Base-by-base conservation (phyloP, 2,888 invertebrate genomes). In the Pherbina coryleti region DNA sequence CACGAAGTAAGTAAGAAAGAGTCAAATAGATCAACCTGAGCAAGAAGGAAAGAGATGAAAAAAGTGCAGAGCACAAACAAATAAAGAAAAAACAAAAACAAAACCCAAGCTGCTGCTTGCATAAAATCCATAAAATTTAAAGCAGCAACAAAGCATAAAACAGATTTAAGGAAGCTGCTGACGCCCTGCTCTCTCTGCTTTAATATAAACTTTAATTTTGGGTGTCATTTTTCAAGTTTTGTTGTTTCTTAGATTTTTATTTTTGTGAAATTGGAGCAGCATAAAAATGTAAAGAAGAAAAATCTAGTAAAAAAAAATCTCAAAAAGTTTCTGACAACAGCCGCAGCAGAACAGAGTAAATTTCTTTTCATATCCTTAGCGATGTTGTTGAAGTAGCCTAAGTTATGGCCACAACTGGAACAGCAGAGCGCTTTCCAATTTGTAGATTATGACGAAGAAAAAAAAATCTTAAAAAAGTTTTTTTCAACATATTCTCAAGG, bases 291-390 rank as follows among this genome's bases (percentile, higher is more conserved):
- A 28, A 49, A 44, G 22, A 17, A 37, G 25, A 51, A 25, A 51
- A 14, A 25, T n/a, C n/a, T n/a, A n/a, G n/a, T 17, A 51, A 22
- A 22, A 71, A 49, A 17, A 71, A 55, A 31, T 51, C 14, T 14
- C 17, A 14, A 51, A 62, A 44, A 64, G 49, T 62, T 66, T 53
- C 34, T 49, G 64, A n/a, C 37, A 67, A 19, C 44, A 34, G 28
- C 75, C 34, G 34, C 66, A 66, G 55, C 44, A 44, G 11, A 44
- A 44, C 11, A 11, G 14, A 75, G 53, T 77, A 78, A 82, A 84
- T 84, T 84, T 85, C 82, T 84, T 80, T 81, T 74, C 28, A 62
- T 73, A 49, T 60, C 73, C 57, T 37, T 73, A 9, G 19, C 22
- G 17, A 11, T 60, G 60, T 25, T 28, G 14, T 25, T 22, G 22